Conservation (phyloP, 2,888 invertebrate genomes). For the Drosophila emarginata region DNA sequence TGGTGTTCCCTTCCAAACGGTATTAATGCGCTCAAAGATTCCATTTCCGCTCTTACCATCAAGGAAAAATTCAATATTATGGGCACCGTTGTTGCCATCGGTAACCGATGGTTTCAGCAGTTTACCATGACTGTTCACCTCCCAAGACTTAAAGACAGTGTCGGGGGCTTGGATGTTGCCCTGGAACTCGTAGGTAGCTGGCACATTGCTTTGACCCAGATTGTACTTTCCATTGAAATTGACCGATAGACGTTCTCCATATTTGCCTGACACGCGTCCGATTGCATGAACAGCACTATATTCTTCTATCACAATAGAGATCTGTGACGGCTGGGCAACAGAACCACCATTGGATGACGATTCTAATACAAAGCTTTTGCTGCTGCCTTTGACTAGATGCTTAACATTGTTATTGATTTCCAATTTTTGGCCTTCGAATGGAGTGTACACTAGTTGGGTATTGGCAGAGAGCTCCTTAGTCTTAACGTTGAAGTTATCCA, state of each 20-base stretch:
- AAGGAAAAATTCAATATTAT: constrained; percentile 58
- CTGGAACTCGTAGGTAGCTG: constrained; percentile 83
- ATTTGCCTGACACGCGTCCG: constrained; percentile 83
- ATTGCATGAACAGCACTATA: constrained; percentile 74
- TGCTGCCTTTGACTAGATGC: constrained; percentile 78
- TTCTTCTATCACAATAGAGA: constrained; percentile 71
- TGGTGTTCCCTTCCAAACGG: constrained; percentile 57
- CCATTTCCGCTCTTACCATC: constrained; percentile 61
- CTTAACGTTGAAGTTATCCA: constrained; percentile 82
- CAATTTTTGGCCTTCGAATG: constrained; percentile 83
- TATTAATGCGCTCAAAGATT: constrained; percentile 61
- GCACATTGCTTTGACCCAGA: constrained; percentile 74
- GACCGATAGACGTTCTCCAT: constrained; percentile 82
- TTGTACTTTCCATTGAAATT: constrained; percentile 83
- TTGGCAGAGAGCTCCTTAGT: constrained; percentile 81
- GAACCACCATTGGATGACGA: constrained; percentile 74
- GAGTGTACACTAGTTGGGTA: constrained; percentile 82
- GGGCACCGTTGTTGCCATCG: constrained; percentile 42
- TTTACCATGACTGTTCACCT: constrained; percentile 79
- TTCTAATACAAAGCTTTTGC: constrained; percentile 62
- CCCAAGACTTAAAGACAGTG: constrained; percentile 83
- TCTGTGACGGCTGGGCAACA: constrained; percentile 77
- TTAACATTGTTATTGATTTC: constrained; percentile 81
- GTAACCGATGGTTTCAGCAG: constrained; percentile 68
- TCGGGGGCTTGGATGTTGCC: constrained; percentile 84